Percentiles rank a stretch among this genome's conserved stretches.
phyloP scores from a whole-genome alignment of 2,797 vertebrate genomes.

The Chelonia mydas region DNA sequence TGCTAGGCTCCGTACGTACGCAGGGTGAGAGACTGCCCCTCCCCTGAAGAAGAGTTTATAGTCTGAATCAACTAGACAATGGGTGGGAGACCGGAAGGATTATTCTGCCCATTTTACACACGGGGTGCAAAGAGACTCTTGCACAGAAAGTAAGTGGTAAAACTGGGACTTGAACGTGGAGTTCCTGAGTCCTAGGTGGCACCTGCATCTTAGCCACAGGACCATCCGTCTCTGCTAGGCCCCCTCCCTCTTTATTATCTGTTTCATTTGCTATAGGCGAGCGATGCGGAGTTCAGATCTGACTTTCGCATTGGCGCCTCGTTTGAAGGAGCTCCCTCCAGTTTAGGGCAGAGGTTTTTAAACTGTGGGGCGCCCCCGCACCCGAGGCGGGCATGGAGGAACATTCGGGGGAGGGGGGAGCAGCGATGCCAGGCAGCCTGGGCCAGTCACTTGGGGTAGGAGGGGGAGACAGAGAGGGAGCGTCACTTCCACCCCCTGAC shows the following conservation, averaged over 20 bases:
- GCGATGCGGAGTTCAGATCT: not conserved
- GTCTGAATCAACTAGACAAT: no score
- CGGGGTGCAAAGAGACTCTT: no score
- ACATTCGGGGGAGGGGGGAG: no score
- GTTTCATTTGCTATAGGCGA: not conserved
- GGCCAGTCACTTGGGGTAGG: not conserved
- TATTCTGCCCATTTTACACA: no score
- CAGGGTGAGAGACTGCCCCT: not conserved
- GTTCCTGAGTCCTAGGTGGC: not conserved
- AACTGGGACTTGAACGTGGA: not conserved
- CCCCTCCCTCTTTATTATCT: not conserved
- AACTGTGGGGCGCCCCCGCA: not conserved
- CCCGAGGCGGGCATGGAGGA: not conserved
- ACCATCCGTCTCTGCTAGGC: not conserved
- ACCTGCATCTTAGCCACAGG: not conserved
- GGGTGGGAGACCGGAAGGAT: no score
- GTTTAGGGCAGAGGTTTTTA: not conserved
- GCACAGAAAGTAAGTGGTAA: no score
- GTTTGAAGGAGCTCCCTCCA: accelerated
- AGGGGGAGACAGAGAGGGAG: no score
- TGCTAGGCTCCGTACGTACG: no score
- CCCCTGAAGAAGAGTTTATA: no score
- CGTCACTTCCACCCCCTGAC: not conserved
- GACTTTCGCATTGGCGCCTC: not conserved
- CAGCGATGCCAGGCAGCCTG: no score